Conservation (phyloP, 37 sponge, comb jelly and placozoan species). For the Spongilla lacustris region DNA sequence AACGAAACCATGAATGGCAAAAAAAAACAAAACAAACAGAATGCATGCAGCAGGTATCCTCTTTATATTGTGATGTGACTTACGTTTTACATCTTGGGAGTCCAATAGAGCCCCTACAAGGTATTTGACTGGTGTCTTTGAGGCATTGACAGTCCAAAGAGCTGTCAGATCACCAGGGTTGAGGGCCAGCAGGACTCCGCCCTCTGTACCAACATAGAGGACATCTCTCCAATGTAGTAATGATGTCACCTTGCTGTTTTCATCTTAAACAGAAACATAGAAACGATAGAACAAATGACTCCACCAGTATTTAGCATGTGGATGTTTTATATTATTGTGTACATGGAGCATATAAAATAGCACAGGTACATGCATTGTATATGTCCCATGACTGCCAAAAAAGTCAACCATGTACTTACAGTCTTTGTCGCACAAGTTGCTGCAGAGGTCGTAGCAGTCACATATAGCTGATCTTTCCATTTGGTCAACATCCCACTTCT, state of each 20-base stretch:
- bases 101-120: neutral
- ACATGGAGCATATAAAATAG: too few relatives aligned
- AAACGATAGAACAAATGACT: too few relatives aligned
- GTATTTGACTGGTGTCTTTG: neutral
- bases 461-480: neutral
- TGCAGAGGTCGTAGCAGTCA: constrained; percentile 13
- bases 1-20: too few relatives aligned
- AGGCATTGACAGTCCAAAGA: neutral
- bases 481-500: constrained; percentile 16
- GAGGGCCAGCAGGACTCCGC: constrained; percentile 45
- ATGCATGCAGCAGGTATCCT: neutral
- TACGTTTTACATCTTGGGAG: neutral
- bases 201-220: constrained; percentile 45
- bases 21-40: too few relatives aligned
- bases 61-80: neutral
- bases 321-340: too few relatives aligned
- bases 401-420: neutral
- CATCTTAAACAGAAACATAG: neutral
- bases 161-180: neutral
- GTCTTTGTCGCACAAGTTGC: constrained; percentile 7
- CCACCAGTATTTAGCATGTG: too few relatives aligned
- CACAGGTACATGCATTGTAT: too few relatives aligned
- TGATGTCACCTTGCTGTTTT: constrained; percentile 32
- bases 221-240: constrained; percentile 13
- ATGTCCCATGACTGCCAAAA: too few relatives aligned